A percentile compares a stretch with the other conserved stretches of the same genome.
phyloP scores from a whole-genome alignment of 1,140 invertebrate species.

The Aphidius gifuensis region DNA sequence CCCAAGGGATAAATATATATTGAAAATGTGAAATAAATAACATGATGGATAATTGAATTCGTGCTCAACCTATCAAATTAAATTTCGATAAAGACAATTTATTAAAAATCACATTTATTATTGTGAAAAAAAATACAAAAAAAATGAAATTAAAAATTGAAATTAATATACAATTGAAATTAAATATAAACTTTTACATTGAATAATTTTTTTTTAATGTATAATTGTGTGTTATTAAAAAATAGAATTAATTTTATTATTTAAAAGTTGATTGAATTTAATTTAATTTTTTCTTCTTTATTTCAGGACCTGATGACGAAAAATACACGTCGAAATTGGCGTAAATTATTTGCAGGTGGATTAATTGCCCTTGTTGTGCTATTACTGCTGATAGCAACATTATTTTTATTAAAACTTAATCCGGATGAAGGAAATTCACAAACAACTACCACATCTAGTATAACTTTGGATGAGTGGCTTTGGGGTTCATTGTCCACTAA shows the following conservation, averaged over 20 bases:
- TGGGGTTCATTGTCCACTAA: slow-evolving; percentile 47
- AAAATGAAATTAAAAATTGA: too few species aligned
- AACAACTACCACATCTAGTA: slow-evolving; percentile 33
- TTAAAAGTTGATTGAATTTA: too few species aligned
- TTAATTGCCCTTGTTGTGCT: slow-evolving; percentile 41
- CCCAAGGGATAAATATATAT: slow-evolving; percentile 7
- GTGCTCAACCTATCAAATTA: slow-evolving; percentile 11
- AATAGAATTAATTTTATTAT: too few species aligned
- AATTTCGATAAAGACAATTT: slow-evolving; percentile 16
- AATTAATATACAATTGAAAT: too few species aligned
- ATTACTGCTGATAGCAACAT: slow-evolving; percentile 42
- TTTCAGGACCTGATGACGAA: slow-evolving; percentile 54
- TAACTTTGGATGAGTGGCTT: slow-evolving; percentile 51
- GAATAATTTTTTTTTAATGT: too few species aligned
- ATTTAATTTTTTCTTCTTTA: slow-evolving; percentile 17
- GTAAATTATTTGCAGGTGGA: slow-evolving; percentile 41
- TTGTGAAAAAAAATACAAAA: too few species aligned
- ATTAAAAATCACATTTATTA: not conserved
- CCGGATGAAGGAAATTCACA: slow-evolving; percentile 32
- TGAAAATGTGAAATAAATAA: too few species aligned
- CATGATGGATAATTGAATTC: not conserved
- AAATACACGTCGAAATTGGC: slow-evolving; percentile 48
- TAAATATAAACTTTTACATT: too few species aligned
- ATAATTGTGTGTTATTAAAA: too few species aligned
- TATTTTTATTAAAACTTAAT: slow-evolving; percentile 43